Conservation (phyloP, 2,113 vertebrate species). For the Noturus placidus region DNA sequence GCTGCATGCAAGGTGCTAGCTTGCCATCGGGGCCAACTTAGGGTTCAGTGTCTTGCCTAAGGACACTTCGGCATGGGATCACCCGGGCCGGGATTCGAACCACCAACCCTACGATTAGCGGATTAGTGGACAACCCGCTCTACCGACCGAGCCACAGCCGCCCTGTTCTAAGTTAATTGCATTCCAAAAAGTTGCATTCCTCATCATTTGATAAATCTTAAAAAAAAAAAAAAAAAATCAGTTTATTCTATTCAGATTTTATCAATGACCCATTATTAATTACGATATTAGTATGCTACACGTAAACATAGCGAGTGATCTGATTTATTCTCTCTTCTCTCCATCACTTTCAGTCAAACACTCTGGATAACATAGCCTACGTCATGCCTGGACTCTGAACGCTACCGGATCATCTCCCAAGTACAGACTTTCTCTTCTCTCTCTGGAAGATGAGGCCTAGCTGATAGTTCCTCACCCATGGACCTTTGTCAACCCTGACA, state of each 20-base stretch:
- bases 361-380: constrained; percentile 94
- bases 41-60: no score
- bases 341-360: constrained; percentile 77
- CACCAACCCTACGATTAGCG: no score
- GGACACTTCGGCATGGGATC: no score
- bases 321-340: not conserved
- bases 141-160: no score
- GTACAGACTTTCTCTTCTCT: not conserved
- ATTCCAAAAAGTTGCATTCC: no score
- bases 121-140: no score
- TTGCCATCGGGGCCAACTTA: no score
- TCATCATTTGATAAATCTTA: no score
- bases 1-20: no score
- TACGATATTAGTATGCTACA: no score
- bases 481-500: constrained; percentile 12
- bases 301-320: not conserved
- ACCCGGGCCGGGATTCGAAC: no score
- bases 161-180: no score
- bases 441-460: constrained; percentile 31
- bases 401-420: not conserved
- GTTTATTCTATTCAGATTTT: not conserved
- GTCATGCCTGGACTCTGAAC: constrained; percentile 83
- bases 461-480: constrained; percentile 20
- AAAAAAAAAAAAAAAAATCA: not conserved
- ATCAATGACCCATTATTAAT: not conserved